Base-by-base conservation (phyloP, 1,140 invertebrate genomes). In the Metaphire vulgaris region DNA sequence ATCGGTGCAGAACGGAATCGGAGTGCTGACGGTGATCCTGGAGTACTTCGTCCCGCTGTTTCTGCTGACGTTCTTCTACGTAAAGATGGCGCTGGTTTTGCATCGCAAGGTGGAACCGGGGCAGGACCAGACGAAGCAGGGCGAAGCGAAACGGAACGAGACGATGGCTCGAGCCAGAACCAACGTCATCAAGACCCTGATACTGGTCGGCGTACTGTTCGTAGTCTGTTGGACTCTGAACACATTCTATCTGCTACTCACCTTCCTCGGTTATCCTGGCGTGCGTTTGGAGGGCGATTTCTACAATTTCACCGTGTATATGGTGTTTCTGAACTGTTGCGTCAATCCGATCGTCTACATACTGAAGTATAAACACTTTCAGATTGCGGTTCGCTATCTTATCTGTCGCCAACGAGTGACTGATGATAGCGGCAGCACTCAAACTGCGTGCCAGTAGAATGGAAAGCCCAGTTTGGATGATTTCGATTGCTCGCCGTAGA, bases 241-340 rank as follows among this genome's bases (percentile, higher is more conserved):
- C 33, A 41, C 64, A 28, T 41, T 34, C 32, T 76, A 33, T 34
- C 75, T 76, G 21, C 28, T 71, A 2, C 70, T 71, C 32, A 71
- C 41, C 69, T 41, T 76, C 68, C 33, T 67, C 6, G 68, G 1
- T n/a, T 56, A 12, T 56, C 21, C 41, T 56, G 6, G n/a, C 32
- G 28, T 33, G 12, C 31, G 69, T 65, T 70, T 72, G 33, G 56
- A 21, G 16, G 34, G 68, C 75, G 31, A 28, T 69, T 76, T 76
- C 69, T 76, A 76, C 31, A 67, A 76, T n/a, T 76, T 76, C 75
- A 76, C 68, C 69, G 75, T 76, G 30, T 32, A 72, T 21, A 1
- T 30, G 68, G 41, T 76, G 30, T 76, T 76, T 34, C 30, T 33
- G 15, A 76, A 76, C 69, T 76, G 75, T 64, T 76, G 75, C 75